A percentile compares a stretch with the other conserved stretches of the same genome.
Conservation (phyloP, 2,797 vertebrate genomes). For the Chaetodon trifasciatus region DNA sequence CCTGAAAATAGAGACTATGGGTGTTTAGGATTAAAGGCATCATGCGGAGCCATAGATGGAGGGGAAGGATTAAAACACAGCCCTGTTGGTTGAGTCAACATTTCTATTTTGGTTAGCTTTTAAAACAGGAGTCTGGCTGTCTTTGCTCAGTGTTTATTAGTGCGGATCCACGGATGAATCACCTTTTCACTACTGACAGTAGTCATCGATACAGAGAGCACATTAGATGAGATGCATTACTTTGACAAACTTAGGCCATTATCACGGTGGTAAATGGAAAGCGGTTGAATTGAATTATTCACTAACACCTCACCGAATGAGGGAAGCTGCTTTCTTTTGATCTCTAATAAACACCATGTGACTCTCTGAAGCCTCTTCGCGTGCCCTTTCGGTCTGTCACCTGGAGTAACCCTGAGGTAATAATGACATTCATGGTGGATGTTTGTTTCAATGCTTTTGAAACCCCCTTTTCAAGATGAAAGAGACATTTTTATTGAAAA, state of each 20-base stretch:
- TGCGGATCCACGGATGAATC: slow-evolving; percentile 47
- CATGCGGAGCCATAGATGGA: slow-evolving; percentile 39
- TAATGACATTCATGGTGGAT: background rate
- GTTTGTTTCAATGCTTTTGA: background rate
- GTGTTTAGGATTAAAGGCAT: slow-evolving; percentile 55
- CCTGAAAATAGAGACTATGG: slow-evolving; percentile 51
- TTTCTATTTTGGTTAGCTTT: slow-evolving; percentile 54
- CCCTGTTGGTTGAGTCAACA: slow-evolving; percentile 58
- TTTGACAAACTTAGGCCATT: slow-evolving; percentile 43
- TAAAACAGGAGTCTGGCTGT: slow-evolving; percentile 32
- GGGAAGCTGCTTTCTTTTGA: slow-evolving; percentile 40
- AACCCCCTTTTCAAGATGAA: background rate
- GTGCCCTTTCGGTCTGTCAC: background rate
- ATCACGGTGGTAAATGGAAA: slow-evolving; percentile 45
- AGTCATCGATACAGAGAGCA: slow-evolving; percentile 37
- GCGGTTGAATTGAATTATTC: slow-evolving; percentile 20
- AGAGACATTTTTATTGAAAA: background rate
- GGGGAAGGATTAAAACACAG: slow-evolving; percentile 37
- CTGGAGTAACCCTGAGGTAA: background rate
- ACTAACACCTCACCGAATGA: slow-evolving; percentile 6
- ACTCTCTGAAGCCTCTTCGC: slow-evolving; percentile 9
- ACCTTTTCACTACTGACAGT: slow-evolving; percentile 28
- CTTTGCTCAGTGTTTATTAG: slow-evolving; percentile 54
- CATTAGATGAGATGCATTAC: slow-evolving; percentile 47
- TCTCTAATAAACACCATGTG: slow-evolving; percentile 23